Base-by-base conservation (phyloP, 2,888 invertebrate species). In the Napeogenes sylphis region DNA sequence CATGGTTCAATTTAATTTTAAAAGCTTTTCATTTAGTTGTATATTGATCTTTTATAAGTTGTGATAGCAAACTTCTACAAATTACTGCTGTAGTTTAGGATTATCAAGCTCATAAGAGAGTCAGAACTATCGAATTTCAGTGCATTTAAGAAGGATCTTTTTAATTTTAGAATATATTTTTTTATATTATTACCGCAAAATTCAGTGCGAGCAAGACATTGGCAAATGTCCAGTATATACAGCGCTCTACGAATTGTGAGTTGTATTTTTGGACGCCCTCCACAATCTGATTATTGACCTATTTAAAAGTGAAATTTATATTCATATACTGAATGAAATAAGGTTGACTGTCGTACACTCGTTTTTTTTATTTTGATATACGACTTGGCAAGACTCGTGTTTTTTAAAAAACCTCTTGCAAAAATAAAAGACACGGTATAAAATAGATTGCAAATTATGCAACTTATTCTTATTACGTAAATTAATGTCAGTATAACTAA, bases 221-320 rank as follows among this genome's bases (percentile, higher is more conserved):
- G 84, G 85, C 83, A 58, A 12, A 8, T 53, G 55, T 77, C 84
- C 84, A 84, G 66, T 63, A 45, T 71, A 64, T 70, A 69, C 56
- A 62, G 70, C 68, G 75, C 73, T 67, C 70, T 72, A 75, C 68
- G 71, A 70, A 73, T 69, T 75, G 70, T 59, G 63, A 65, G 67
- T 72, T 82, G 68, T 75, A 86, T 85, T 83, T 82, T 81, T 72
- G 74, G 80, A 78, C 68, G 73, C 66, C 59, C 65, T 67, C 70
- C 72, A 68, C 69, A 66, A 72, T 71, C 65, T 70, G 76, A 77
- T 75, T 79, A 78, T 81, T 84, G 83, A 83, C 84, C 86, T 70
- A 84, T 71, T 76, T 82, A 71, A 63, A 71, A 62, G 46, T 45
- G 59, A 65, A 56, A 33, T 30, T 55, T 38, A 68, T 67, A 70